These are phyloP conservation scores for Lepus oiostolus DNA, from an alignment of 2,797 vertebrate species.

Conservation along the genomic window DNA sequence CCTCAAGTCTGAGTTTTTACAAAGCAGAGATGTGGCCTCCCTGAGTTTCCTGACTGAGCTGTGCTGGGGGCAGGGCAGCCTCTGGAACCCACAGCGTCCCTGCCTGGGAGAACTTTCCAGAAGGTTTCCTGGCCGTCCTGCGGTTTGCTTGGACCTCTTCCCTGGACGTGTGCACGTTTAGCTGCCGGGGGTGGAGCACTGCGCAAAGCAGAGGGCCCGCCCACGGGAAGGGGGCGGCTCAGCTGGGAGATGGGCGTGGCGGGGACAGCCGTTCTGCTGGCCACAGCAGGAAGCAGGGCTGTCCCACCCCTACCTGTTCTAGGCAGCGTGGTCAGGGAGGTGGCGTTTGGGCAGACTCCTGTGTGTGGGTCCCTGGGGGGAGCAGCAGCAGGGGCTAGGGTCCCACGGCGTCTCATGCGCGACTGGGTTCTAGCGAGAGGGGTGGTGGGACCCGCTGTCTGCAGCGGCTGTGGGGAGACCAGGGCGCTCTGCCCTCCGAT, in stretches of 20 bases:
- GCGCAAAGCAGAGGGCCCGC: neutral
- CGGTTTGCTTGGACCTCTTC: neutral
- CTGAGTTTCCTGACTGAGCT: fast-evolving
- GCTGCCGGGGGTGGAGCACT: fast-evolving
- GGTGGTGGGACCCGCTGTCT: neutral
- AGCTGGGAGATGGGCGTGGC: neutral
- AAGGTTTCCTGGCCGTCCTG: neutral
- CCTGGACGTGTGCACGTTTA: no score
- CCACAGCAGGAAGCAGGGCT: neutral
- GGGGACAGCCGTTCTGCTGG: neutral
- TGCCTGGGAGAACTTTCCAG: neutral
- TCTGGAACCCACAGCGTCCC: fast-evolving
- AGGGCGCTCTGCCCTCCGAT: neutral
- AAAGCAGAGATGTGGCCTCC: fast-evolving
- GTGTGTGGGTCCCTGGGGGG: neutral
- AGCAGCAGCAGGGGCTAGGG: neutral
- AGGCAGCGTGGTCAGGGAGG: neutral
- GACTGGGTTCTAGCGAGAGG: neutral
- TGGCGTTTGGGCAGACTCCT: neutral
- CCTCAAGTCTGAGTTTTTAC: neutral
- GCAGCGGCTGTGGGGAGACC: fast-evolving
- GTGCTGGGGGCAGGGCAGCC: neutral
- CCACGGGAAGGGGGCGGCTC: fast-evolving
- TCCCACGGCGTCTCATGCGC: neutral
- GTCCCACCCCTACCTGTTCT: fast-evolving